Evolutionary conservation across 92 coral and sea anemone species (phyloP).

Genomic region (Desmophyllum pertusum): DNA sequence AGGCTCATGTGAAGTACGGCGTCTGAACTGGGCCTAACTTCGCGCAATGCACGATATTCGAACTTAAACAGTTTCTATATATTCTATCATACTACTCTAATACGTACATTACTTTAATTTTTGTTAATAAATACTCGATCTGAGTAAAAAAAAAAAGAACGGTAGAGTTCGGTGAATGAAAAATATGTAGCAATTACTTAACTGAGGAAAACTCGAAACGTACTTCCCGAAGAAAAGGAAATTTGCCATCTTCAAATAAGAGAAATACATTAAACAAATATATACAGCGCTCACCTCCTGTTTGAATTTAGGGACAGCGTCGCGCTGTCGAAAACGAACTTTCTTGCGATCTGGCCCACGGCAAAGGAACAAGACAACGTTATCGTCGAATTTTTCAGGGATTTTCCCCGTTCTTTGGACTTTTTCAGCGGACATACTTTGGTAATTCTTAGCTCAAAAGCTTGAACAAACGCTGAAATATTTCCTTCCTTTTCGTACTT

Average conservation of each 20-base stretch:
- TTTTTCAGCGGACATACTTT: constrained; percentile 8
- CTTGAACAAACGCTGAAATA: not conserved
- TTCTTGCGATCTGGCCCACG: constrained; percentile 68
- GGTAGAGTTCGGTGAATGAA: not conserved
- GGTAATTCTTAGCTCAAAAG: not conserved
- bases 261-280: not conserved
- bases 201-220: not conserved
- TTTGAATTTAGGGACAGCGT: constrained; percentile 67
- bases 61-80: no score
- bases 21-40: no score
- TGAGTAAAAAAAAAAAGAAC: no score
- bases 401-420: not conserved
- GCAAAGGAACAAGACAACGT: constrained; percentile 75
- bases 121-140: no score
- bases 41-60: no score
- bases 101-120: no score
- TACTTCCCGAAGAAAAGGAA: not conserved
- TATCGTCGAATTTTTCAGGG: constrained; percentile 56
- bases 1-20: no score
- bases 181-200: not conserved
- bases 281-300: constrained; percentile 56
- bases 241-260: not conserved
- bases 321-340: constrained; percentile 59
- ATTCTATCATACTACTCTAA: no score
- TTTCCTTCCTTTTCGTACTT: not conserved